These are phyloP conservation scores for Aleiodes leptofemur DNA, from an alignment of 2,888 invertebrate species.

Conservation along the genomic window DNA sequence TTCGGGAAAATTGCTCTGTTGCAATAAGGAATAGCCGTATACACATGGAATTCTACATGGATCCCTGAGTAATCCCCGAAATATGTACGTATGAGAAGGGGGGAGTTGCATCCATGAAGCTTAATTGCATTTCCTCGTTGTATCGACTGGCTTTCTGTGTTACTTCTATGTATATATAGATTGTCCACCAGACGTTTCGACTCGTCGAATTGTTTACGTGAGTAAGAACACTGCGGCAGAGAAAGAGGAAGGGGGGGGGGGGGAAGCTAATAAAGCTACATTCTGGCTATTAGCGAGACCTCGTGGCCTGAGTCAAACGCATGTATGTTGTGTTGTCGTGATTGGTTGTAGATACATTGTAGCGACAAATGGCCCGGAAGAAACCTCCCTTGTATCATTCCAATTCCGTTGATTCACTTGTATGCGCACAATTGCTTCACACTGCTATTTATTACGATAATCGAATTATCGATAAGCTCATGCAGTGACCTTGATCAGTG, in stretches of 20 bases:
- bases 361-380: conserved; percentile 60
- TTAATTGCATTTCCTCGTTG: conserved; percentile 61
- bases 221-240: conserved; percentile 1
- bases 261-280: conserved; percentile 57
- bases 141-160: conserved; percentile 53
- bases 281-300: conserved; percentile 54
- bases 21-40: conserved; percentile 53
- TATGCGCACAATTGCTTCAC: conserved; percentile 44
- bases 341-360: conserved; percentile 25
- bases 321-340: conserved; percentile 42
- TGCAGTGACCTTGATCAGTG: no score
- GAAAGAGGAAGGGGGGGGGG: not conserved
- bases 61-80: conserved; percentile 54
- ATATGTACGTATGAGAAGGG: conserved; percentile 45
- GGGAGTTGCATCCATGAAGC: conserved; percentile 41
- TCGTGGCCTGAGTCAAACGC: conserved; percentile 48
- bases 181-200: conserved; percentile 58
- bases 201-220: conserved; percentile 53
- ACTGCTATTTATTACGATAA: conserved; percentile 43
- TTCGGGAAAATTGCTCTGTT: conserved; percentile 54
- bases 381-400: conserved; percentile 54
- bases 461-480: conserved; percentile 53
- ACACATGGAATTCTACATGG: conserved; percentile 49
- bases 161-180: conserved; percentile 19
- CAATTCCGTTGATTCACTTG: conserved; percentile 50